A percentile compares a stretch with the other conserved stretches of the same genome.
Conservation (phyloP, 2,888 invertebrate genomes). For the Dyspetes luteomarginatus region DNA sequence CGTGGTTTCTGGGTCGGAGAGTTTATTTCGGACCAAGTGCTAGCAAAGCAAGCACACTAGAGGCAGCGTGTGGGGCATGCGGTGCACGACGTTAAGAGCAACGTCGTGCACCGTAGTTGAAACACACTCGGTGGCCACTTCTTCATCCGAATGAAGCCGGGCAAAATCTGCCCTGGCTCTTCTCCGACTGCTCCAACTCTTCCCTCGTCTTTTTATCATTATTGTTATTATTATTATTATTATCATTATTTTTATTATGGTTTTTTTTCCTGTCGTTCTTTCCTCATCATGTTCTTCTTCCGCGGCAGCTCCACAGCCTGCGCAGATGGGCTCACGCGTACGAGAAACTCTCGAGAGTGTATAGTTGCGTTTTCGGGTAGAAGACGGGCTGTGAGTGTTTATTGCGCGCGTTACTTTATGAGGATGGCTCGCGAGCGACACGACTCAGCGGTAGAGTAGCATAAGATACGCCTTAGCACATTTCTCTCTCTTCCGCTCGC, state of each 20-base stretch:
- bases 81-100: too few species aligned
- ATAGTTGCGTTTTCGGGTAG: conserved; percentile 45
- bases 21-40: conserved; percentile 66
- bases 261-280: conserved; percentile 14
- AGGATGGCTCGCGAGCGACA: conserved; percentile 62
- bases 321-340: conserved; percentile 37
- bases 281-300: conserved; percentile 47
- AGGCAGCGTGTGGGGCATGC: conserved; percentile 17
- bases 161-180: conserved; percentile 31
- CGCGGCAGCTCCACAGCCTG: conserved; percentile 38
- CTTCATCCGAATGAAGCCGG: conserved; percentile 28
- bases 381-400: conserved; percentile 53
- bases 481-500: conserved; percentile 2
- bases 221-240: background rate
- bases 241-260: background rate
- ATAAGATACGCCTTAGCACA: conserved; percentile 34
- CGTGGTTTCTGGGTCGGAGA: conserved; percentile 67
- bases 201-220: conserved; percentile 43
- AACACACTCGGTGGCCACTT: conserved; percentile 56
- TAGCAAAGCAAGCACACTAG: conserved; percentile 52
- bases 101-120: conserved; percentile 30
- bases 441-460: conserved; percentile 42
- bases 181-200: conserved; percentile 48
- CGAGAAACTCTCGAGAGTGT: background rate
- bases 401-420: conserved; percentile 63